Conservation (phyloP, 2,113 vertebrate species). For the Dicerorhinus sumatrensis region DNA sequence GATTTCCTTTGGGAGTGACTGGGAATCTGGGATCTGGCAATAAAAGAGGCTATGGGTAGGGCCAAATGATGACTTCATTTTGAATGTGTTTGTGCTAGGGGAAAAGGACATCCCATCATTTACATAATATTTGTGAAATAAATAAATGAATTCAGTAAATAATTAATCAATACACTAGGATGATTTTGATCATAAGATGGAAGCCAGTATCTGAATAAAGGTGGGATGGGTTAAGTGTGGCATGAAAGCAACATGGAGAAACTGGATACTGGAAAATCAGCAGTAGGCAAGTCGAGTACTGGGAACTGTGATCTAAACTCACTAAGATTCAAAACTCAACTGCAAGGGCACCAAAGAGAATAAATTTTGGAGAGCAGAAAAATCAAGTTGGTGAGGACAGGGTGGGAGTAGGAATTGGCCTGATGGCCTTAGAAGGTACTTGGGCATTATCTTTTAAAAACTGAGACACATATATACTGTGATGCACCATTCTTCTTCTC, state of each 20-base stretch:
- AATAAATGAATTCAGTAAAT: neutral
- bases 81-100: neutral
- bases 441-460: neutral
- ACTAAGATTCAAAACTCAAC: neutral
- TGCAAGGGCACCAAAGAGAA: neutral
- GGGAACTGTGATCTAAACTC: neutral
- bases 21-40: neutral
- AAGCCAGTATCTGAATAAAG: neutral
- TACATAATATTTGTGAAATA: neutral
- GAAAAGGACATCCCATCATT: neutral
- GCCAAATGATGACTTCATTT: neutral
- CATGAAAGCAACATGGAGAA: neutral
- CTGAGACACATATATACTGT: neutral
- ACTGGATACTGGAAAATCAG: accelerated
- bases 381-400: neutral
- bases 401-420: neutral
- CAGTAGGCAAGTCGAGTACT: neutral
- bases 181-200: neutral
- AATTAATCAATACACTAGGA: neutral
- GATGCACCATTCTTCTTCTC: neutral
- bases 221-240: neutral
- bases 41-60: neutral
- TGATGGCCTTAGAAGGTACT: neutral
- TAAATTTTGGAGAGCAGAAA: neutral
- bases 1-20: neutral